Evolutionary conservation across 2,113 vertebrate species (phyloP), one percentile per base, ranked within the genome.

Genomic region (Hemicordylus capensis): DNA sequence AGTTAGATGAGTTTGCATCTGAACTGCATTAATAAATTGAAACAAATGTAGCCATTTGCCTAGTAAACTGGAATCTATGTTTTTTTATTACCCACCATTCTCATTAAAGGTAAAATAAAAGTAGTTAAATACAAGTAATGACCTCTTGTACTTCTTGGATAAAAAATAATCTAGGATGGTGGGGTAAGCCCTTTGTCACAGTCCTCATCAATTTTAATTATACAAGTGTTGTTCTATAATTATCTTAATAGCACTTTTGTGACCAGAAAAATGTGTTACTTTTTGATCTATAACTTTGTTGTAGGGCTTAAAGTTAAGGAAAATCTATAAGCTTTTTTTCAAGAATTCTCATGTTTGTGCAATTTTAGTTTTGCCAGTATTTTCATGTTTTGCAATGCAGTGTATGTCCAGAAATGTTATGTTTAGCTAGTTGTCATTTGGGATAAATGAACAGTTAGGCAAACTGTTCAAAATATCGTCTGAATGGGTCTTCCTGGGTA

Each of bases 81-180:
- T 84, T 89, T 51, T 76, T 70, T 81, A 5, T 89, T 83, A 83
- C 88, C 54, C 2, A 85, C 51, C 3, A 0, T 34, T 42, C 51
- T 82, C 72, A 48, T 88, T 89, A 76, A 85, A 88, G 15, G 48
- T 81, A 79, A 83, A 93, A 91, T 79, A 6, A 70, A 82, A 37
- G 78, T 82, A 82, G 34, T 81, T 86, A 84, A 83, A 70, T 75
- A 63, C 7, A 81, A 67, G 83, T 76, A 0, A 2, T 76, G 42
- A 83, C 34, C 46, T 83, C 0, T 82, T 86, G 42, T 39, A 20
- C 76, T 88, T 37, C 0, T 28, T 31, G 10, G 28, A 61, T 31
- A 6, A 39, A 2, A 9, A 59, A 19, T 15, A 28, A 54, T 84
- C 76, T 58, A 6, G 37, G 78, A 28, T 72, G 44, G 15, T 86